phyloP scores from a whole-genome alignment of 2,113 vertebrate species.

The Antigone vipio region DNA sequence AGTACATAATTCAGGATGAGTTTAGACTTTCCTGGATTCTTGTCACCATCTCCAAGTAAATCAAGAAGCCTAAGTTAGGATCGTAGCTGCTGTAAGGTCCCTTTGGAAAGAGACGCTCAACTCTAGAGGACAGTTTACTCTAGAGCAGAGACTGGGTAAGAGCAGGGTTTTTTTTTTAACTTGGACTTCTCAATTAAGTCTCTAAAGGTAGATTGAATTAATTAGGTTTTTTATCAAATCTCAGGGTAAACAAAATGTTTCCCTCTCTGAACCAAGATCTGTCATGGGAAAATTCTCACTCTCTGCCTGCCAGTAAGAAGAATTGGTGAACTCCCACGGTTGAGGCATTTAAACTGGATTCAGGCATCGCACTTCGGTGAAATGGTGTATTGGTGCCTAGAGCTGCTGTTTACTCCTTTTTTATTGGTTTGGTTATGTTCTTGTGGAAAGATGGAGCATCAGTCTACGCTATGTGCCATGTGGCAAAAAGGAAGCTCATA shows the following conservation, averaged over 20 bases:
- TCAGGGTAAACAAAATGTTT: not conserved
- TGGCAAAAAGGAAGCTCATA: not conserved
- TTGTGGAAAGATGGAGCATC: not conserved
- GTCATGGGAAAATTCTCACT: not conserved
- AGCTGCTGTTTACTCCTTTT: constrained; percentile 16
- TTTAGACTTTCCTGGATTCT: not conserved
- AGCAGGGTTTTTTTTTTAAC: not conserved
- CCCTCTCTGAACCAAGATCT: not conserved
- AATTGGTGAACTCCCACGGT: not conserved
- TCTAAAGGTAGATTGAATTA: not conserved
- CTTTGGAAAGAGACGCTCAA: not conserved
- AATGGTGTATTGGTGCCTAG: not conserved
- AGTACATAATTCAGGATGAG: not conserved
- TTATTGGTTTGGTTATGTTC: constrained; percentile 4
- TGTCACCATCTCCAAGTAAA: not conserved
- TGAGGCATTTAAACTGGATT: not conserved
- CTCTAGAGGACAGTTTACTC: not conserved
- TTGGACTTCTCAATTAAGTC: not conserved
- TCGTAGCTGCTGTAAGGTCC: not conserved
- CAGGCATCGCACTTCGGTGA: not conserved
- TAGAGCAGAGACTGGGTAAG: not conserved
- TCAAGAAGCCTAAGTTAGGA: not conserved
- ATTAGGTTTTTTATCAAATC: not conserved
- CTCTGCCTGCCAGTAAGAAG: not conserved
- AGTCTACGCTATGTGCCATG: not conserved